Percentiles rank a stretch among this genome's conserved stretches.
phyloP scores from a whole-genome alignment of 2,888 invertebrate genomes.

The Allygus modestus region DNA sequence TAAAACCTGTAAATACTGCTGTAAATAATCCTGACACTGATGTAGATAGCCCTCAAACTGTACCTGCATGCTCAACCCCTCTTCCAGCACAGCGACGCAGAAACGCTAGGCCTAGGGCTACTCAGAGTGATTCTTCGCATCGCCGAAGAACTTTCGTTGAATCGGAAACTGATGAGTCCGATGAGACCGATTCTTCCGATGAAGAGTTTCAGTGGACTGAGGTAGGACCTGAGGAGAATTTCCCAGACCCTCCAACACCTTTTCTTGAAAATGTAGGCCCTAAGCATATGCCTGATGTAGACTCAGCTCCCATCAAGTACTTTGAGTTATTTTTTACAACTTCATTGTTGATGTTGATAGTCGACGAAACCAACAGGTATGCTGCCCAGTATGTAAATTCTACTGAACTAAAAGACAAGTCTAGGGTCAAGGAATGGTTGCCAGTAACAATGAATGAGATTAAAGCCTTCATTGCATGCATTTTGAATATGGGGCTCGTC shows the following conservation, averaged over 20 bases:
- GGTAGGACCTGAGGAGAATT: not conserved
- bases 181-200: not conserved
- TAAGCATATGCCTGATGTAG: not conserved
- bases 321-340: slow-evolving; percentile 33
- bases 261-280: not conserved
- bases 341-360: not conserved
- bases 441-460: slow-evolving; percentile 12
- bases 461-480: slow-evolving; percentile 10
- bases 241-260: slow-evolving; percentile 18
- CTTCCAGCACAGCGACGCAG: not conserved
- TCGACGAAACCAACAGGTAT: slow-evolving; percentile 11
- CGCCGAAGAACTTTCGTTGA: not conserved
- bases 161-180: not conserved
- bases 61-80: not conserved
- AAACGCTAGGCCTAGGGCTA: no score
- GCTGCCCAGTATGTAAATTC: not conserved
- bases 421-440: slow-evolving; percentile 29
- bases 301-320: not conserved
- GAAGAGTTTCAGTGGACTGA: not conserved
- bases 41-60: not conserved
- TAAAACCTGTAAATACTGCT: not conserved
- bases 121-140: not conserved
- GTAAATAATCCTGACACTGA: slow-evolving; percentile 2
- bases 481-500: slow-evolving; percentile 41
- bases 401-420: not conserved